Conservation (phyloP, 64 coral and sea anemone genomes). For the Hydrozoanthus tunicans region DNA sequence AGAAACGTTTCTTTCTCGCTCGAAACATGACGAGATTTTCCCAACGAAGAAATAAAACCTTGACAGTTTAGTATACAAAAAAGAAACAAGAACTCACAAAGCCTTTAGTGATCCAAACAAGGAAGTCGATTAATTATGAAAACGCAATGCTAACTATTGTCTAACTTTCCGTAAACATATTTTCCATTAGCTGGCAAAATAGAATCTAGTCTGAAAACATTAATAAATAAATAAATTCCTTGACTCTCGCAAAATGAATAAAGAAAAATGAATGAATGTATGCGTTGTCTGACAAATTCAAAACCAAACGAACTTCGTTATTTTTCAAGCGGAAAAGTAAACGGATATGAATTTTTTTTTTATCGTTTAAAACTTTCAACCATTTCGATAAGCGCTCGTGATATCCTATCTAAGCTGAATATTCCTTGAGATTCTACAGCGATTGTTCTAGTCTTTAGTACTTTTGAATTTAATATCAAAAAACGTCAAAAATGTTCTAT, state of each 20-base stretch:
- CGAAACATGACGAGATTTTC: background rate
- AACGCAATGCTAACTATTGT: slow-evolving; percentile 27
- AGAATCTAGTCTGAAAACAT: background rate
- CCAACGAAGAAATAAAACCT: background rate
- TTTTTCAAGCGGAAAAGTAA: slow-evolving; percentile 30
- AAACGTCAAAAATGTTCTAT: no score
- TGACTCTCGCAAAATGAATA: background rate
- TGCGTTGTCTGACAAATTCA: slow-evolving; percentile 27
- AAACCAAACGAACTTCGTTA: slow-evolving; percentile 3
- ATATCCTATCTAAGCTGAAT: background rate
- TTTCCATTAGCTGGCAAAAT: slow-evolving; percentile 40
- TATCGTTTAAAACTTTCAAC: background rate
- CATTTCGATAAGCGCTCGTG: background rate
- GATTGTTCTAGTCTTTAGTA: no score
- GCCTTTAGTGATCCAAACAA: slow-evolving; percentile 6
- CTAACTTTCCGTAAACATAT: slow-evolving; percentile 28
- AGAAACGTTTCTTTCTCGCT: background rate
- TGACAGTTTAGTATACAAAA: background rate
- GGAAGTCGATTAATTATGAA: slow-evolving; percentile 43
- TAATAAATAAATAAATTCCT: slow-evolving; percentile 4
- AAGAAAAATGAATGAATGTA: background rate
- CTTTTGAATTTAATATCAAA: no score
- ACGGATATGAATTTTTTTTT: background rate
- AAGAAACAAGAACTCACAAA: background rate
- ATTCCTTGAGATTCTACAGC: no score